Evolutionary conservation across 2,113 vertebrate genomes (phyloP), one percentile per base, ranked within the genome.

Genomic region (Semnornis frantzii): DNA sequence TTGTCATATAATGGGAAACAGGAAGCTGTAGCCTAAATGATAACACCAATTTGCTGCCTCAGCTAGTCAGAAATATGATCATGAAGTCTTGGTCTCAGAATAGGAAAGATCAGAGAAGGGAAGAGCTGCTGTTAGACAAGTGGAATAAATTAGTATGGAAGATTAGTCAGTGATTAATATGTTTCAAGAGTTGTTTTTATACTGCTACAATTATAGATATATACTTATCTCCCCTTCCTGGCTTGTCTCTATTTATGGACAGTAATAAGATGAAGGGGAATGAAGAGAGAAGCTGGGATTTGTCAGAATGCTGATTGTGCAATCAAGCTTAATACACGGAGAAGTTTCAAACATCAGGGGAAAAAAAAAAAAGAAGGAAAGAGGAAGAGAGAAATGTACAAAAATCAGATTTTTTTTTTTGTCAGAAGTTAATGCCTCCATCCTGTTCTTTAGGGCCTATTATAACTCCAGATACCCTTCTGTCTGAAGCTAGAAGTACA

Each of bases 81-180:
- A 54, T 77, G 91, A 87, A 94, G 34, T 74, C 68, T 87, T 91
- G 37, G 57, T 91, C 70, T 90, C 74, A 94, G 95, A 95, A 96
- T 94, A 94, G 95, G 85, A 92, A 91, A 85, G 85, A 87, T 76
- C 84, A 82, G 75, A 94, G 93, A 82, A 93, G 84, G 75, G 81
- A 94, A 94, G 57, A 77, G 85, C 79, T 93, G 42, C 72, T 92
- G 82, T 80, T 82, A 93, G 91, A 96, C 84, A 96, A 96, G 87
- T 92, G 86, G 57, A 25, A 91, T 91, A 96, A 95, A 96, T 95
- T 91, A 93, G 91, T 91, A 91, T 93, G 89, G 62, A 91, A 96
- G 91, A 96, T 96, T 91, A 94, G 87, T 85, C 94, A 91, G 91
- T 95, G 94, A 95, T 96, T 96, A 96, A 95, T 95, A 93, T 77